Base-by-base conservation (phyloP, 1,140 invertebrate species). In the Archegozetes longisetosus region DNA sequence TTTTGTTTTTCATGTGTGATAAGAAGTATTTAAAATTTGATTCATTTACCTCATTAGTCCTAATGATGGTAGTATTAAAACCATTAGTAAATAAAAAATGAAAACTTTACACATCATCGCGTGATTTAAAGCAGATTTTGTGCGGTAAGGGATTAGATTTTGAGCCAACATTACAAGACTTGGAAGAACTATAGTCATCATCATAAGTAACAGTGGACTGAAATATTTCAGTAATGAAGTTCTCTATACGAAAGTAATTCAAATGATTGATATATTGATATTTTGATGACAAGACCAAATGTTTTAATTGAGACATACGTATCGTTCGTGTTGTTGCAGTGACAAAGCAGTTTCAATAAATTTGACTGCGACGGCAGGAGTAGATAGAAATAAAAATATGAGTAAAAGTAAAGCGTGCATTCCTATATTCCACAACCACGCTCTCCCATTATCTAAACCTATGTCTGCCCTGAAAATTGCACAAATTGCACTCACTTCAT, bases 81-180 rank as follows among this genome's bases (percentile, higher is more conserved):
- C 89, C 90, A 95, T 95, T 51, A 96, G 80, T 17, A 96, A 72
- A 20, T 96, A 76, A 68, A 91, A 90, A 22, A 85, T 79, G 66
- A 91, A 89, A 14, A 87, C 88, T 77, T 95, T 95, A 26, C 83
- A 82, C 90, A 97, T 95, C 29, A 92, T 83, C 4, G 86, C 84
- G 68, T 88, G 84, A 71, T 95, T 95, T 66, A 93, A 82, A 60
- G 87, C 82, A 22, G 88, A 92, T 64, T 86, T 82, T 0, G 87
- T 92, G 84, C 88, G 93, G 72, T 95, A 89, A 28, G 82, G 82
- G 60, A 92, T 81, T 70, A 86, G 86, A 66, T 84, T 80, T 71
- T 94, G 92, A 29, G 89, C 86, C 69, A 86, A 86, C 13, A 85
- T 83, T 3, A 98, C 90, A 53, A 96, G 72, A 2, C 85, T 87